Conservation (phyloP, 2,888 invertebrate genomes). For the Apotomis betuletana region DNA sequence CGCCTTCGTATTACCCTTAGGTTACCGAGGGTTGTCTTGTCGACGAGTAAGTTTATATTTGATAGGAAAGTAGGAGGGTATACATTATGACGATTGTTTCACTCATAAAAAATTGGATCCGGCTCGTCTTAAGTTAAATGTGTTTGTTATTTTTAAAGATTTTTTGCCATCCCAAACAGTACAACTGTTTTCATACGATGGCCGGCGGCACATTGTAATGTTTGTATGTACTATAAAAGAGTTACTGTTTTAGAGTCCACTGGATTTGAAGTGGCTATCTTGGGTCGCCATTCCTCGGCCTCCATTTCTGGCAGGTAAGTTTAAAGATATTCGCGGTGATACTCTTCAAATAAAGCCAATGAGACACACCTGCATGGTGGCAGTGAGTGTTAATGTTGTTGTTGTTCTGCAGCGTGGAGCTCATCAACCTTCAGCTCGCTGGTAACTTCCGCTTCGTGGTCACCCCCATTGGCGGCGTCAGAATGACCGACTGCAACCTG, state of each 20-base stretch:
- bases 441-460: neutral
- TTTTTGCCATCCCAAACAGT: too few relatives aligned
- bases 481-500: neutral
- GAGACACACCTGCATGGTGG: neutral
- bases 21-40: neutral
- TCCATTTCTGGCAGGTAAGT: neutral
- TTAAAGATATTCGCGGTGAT: neutral
- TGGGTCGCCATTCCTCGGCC: neutral
- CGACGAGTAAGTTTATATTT: neutral
- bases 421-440: neutral
- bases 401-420: slow-evolving; percentile 1
- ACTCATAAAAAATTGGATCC: too few relatives aligned
- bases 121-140: too few relatives aligned
- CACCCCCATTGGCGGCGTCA: slow-evolving; percentile 3
- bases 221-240: neutral
- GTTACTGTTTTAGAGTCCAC: slow-evolving; percentile 1
- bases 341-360: neutral
- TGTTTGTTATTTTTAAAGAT: too few relatives aligned
- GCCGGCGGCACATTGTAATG: too few relatives aligned
- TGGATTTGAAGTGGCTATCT: neutral
- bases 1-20: neutral
- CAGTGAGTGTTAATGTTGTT: neutral
- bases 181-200: too few relatives aligned
- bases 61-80: neutral
- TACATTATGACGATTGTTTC: too few relatives aligned